These are phyloP conservation scores for Copidosoma floridanum DNA, from an alignment of 1,140 invertebrate genomes.

Conservation along the genomic window DNA sequence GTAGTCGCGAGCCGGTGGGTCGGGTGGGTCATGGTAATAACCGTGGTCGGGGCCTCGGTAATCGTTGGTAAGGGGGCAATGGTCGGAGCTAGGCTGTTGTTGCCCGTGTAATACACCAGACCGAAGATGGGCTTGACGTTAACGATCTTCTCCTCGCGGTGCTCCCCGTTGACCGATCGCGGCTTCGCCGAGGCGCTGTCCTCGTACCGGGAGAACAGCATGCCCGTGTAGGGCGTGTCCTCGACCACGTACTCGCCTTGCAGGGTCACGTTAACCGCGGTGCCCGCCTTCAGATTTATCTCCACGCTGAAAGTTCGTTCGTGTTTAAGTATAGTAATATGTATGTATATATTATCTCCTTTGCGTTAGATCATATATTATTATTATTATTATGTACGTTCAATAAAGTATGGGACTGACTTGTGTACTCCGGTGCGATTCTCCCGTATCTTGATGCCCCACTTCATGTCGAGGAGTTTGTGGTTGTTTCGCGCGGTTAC, in stretches of 20 bases:
- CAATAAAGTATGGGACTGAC: too few relatives aligned
- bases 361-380: too few relatives aligned
- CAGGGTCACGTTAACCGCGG: constrained; percentile 75
- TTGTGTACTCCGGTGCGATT: constrained; percentile 61
- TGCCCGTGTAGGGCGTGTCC: constrained; percentile 71
- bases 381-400: too few relatives aligned
- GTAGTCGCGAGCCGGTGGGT: constrained; percentile 30
- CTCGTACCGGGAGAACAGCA: constrained; percentile 68
- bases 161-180: constrained; percentile 50
- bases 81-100: constrained; percentile 73
- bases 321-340: constrained; percentile 9
- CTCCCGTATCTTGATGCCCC: constrained; percentile 64
- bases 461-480: constrained; percentile 62
- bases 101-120: constrained; percentile 71
- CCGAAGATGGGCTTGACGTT: constrained; percentile 68
- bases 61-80: constrained; percentile 72
- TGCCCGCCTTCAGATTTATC: constrained; percentile 67
- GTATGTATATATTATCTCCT: neutral
- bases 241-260: constrained; percentile 68
- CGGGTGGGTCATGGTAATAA: constrained; percentile 52
- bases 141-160: constrained; percentile 64
- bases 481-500: constrained; percentile 63
- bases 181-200: constrained; percentile 59
- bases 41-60: constrained; percentile 66
- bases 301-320: constrained; percentile 54